A percentile compares a stretch with the other conserved stretches of the same genome.
Evolutionary conservation across 2,888 invertebrate species (phyloP).

Genomic region (Cephus pygmeus): DNA sequence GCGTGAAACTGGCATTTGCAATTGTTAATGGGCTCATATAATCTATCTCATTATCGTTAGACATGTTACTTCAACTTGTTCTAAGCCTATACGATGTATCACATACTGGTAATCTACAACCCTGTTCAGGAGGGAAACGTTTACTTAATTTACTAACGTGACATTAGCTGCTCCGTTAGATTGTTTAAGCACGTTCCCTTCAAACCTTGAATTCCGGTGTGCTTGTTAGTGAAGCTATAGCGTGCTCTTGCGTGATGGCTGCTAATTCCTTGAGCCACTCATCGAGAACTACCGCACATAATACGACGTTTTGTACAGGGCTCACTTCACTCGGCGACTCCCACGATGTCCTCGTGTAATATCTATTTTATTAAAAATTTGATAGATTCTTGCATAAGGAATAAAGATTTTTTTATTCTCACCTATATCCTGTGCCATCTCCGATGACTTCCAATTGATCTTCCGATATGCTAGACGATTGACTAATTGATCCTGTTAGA

Average conservation of each 20-base stretch:
- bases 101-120: conserved; percentile 36
- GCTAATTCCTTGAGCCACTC: conserved; percentile 97
- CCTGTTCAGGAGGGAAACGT: conserved; percentile 26
- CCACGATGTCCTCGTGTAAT: conserved; percentile 52
- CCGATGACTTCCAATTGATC: conserved; percentile 49
- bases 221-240: conserved; percentile 72
- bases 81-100: conserved; percentile 27
- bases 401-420: conserved; percentile 10
- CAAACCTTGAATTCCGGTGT: conserved; percentile 38
- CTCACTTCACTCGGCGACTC: conserved; percentile 55
- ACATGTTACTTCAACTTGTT: background rate
- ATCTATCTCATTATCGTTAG: background rate
- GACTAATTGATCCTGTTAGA: conserved; percentile 39
- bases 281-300: conserved; percentile 89
- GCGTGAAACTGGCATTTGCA: background rate
- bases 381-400: background rate
- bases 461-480: conserved; percentile 48
- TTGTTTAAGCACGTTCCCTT: conserved; percentile 11
- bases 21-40: background rate
- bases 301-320: conserved; percentile 73
- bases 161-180: conserved; percentile 16
- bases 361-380: conserved; percentile 32
- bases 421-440: conserved; percentile 50
- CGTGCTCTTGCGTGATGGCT: conserved; percentile 94
- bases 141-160: conserved; percentile 15